Evolutionary conservation across 1,140 invertebrate genomes (phyloP).

Genomic region (Drosophila sechellia): DNA sequence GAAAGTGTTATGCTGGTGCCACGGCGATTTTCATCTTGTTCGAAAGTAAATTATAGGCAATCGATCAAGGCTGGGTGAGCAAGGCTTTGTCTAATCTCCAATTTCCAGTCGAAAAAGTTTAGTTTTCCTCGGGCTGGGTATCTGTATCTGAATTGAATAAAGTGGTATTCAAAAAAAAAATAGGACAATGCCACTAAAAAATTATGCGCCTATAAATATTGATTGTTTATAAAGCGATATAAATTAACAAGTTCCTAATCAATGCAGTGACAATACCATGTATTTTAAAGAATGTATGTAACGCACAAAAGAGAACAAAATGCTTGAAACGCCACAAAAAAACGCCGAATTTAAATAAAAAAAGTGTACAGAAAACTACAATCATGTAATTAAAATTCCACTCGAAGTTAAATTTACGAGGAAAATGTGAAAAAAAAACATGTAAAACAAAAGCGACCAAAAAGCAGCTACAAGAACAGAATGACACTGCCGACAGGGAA

Average conservation of each 20-base stretch:
- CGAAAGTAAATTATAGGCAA: conserved; percentile 45
- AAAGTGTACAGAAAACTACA: neutral
- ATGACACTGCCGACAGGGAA: conserved; percentile 66
- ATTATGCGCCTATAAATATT: neutral
- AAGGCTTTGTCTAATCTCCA: conserved; percentile 7
- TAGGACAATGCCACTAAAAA: too few species aligned
- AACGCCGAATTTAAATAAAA: neutral
- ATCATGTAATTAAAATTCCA: conserved; percentile 36
- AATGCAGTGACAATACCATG: too few species aligned
- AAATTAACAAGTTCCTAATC: too few species aligned
- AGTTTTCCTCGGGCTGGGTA: conserved; percentile 23
- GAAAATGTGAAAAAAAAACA: conserved; percentile 15
- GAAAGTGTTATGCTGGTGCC: conserved; percentile 36
- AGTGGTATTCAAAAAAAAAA: neutral
- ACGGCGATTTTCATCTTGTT: conserved; percentile 40
- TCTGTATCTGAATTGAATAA: conserved; percentile 33
- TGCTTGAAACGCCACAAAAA: neutral
- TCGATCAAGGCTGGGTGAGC: conserved; percentile 30
- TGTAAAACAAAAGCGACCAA: conserved; percentile 17
- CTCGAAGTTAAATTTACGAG: conserved; percentile 5
- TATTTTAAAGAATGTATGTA: too few species aligned
- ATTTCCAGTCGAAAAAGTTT: conserved; percentile 40
- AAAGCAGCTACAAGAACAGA: conserved; percentile 33
- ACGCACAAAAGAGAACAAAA: too few species aligned
- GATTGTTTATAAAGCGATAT: too few species aligned